Conservation (phyloP, 2,888 invertebrate species). For the Cataglyphis rosenhaueri region DNA sequence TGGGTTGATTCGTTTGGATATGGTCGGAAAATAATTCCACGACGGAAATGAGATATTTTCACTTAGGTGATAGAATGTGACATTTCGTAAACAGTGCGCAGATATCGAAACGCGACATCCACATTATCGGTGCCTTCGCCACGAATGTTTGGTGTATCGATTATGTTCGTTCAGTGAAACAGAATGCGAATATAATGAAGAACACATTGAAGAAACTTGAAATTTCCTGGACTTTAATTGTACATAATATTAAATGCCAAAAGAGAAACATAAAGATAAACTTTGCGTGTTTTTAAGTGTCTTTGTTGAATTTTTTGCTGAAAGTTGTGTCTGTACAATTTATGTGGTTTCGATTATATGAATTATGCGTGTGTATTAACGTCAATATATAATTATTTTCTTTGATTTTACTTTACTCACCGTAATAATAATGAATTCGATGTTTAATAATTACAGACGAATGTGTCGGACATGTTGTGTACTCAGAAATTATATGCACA, state of each 20-base stretch:
- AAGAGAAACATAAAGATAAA: not conserved
- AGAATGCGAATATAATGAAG: constrained; percentile 6
- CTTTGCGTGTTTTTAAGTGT: not conserved
- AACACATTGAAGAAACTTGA: not conserved
- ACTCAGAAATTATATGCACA: constrained; percentile 76
- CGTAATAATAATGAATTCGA: constrained; percentile 64
- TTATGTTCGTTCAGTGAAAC: constrained; percentile 25
- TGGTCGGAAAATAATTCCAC: not conserved
- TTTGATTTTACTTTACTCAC: constrained; percentile 71
- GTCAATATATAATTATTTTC: constrained; percentile 40
- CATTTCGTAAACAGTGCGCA: constrained; percentile 1
- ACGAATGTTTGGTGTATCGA: constrained; percentile 26
- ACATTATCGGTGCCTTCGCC: constrained; percentile 34
- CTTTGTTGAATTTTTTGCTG: not conserved
- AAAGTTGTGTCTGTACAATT: not conserved
- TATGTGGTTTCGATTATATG: not conserved
- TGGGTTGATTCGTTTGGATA: constrained; percentile 23
- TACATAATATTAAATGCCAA: not conserved
- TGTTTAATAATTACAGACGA: constrained; percentile 68
- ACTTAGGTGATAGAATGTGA: not conserved
- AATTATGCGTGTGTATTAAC: constrained; percentile 45
- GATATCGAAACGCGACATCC: constrained; percentile 48
- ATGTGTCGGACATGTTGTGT: constrained; percentile 67
- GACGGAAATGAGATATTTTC: constrained; percentile 1
- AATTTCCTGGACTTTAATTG: not conserved